Base-by-base conservation (phyloP, 64 coral and sea anemone genomes). In the Exaiptasia diaphana region DNA sequence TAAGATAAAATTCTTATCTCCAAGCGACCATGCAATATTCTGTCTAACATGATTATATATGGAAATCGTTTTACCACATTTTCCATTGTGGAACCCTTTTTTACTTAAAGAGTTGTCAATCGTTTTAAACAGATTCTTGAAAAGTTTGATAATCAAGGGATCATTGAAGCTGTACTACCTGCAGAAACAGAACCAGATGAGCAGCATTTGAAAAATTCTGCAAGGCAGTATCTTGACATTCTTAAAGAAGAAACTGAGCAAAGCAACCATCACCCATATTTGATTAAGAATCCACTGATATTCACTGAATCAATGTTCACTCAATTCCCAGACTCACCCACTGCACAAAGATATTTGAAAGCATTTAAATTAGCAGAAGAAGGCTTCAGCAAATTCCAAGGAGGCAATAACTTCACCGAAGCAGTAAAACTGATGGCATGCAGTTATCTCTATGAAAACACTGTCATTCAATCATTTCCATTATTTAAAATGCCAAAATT, bases 341-440 rank as follows among this genome's bases (percentile, higher is more conserved):
- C 92, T 37, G 92, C 86, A 24, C 74, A 64, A 46, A 57, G 23
- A 11, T 90, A 74, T 56, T 56, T 85, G 23, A 78, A 96, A 29
- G 92, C 92, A 20, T 79, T 52, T 5, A 83, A 49, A n/a, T 40
- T 89, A 4, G 54, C 76, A 9, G 73, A 79, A 32, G 48, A 80
- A 63, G 92, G 92, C 27, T 38, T 89, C 21, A n/a, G 85, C 28
- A 38, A 71, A 26, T 71, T 96, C 7, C 22, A 38, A 44, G 43
- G 55, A 5, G 85, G 86, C 37, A 83, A 73, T 62, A 31, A 62
- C 4, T 96, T 89, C 23, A 65, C 64, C 4, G 86, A 85, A 31
- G 92, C 80, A 59, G 54, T 96, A 37, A 80, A 77, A 6, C 57
- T 85, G 20, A 38, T 96, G 13, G 86, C 81, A 27, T 58, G 62